These are phyloP conservation scores for Schizaphis graminum DNA, from an alignment of 2,888 invertebrate genomes.

Conservation along the genomic window DNA sequence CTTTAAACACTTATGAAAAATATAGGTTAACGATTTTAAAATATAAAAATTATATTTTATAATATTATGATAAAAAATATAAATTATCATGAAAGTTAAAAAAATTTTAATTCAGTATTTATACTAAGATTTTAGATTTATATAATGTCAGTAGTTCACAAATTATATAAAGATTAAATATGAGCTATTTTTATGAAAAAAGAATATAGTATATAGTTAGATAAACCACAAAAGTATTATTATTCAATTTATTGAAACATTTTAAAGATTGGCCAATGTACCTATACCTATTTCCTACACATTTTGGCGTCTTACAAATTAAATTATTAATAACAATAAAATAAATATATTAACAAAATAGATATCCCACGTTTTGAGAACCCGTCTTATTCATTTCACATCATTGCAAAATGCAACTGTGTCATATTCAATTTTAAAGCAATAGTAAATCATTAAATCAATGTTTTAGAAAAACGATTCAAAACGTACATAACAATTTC, in stretches of 20 bases:
- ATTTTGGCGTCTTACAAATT: neutral
- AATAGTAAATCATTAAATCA: neutral
- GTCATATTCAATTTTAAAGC: neutral
- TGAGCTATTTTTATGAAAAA: neutral
- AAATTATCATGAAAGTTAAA: neutral
- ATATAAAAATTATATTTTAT: neutral
- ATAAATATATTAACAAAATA: neutral
- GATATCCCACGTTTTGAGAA: neutral
- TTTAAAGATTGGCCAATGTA: neutral
- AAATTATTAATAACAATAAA: neutral
- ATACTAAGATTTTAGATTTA: neutral
- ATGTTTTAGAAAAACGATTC: neutral
- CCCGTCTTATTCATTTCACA: neutral
- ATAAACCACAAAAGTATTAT: neutral
- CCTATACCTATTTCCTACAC: constrained; percentile 8
- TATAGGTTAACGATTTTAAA: neutral
- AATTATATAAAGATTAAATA: neutral
- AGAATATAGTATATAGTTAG: neutral
- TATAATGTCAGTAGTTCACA: neutral
- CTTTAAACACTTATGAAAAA: neutral
- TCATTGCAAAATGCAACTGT: neutral
- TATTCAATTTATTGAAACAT: neutral
- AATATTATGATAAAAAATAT: neutral
- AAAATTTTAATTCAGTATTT: neutral
- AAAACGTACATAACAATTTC: neutral